Percentiles rank a stretch among this genome's conserved stretches.
phyloP scores from a whole-genome alignment of 2,888 invertebrate genomes.

The Thereva unica region DNA sequence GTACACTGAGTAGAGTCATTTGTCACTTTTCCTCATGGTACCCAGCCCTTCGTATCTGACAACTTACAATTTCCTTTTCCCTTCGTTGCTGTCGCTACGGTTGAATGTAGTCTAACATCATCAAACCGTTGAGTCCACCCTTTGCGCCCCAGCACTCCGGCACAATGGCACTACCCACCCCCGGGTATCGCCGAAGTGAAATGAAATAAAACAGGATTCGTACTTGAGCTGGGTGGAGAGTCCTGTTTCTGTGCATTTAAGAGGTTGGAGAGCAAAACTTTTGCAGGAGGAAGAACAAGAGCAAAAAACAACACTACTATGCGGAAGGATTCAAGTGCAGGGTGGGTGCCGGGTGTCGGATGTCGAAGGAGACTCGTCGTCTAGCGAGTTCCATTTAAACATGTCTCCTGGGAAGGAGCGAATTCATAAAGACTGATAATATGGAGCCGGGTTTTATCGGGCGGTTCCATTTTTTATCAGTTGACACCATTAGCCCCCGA shows the following conservation, averaged over 20 bases:
- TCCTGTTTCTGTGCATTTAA: slow-evolving; percentile 15
- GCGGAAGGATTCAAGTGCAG: slow-evolving; percentile 32
- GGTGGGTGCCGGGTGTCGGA: neutral
- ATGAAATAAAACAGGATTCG: slow-evolving; percentile 28
- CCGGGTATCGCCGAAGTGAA: slow-evolving; percentile 13
- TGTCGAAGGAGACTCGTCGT: slow-evolving; percentile 1
- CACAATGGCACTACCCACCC: slow-evolving; percentile 6
- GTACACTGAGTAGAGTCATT: slow-evolving; percentile 47
- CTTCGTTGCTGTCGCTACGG: slow-evolving; percentile 24
- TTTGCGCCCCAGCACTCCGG: slow-evolving; percentile 2
- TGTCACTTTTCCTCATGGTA: slow-evolving; percentile 42
- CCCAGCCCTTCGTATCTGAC: slow-evolving; percentile 43
- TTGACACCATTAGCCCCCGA: slow-evolving; percentile 32
- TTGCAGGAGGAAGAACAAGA: slow-evolving; percentile 8
- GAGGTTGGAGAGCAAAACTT: slow-evolving; percentile 29
- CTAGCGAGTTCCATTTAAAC: slow-evolving; percentile 28
- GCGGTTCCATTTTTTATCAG: slow-evolving; percentile 33
- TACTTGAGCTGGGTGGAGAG: slow-evolving; percentile 11
- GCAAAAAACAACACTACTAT: slow-evolving; percentile 21
- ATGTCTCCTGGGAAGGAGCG: slow-evolving; percentile 30
- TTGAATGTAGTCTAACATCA: slow-evolving; percentile 25
- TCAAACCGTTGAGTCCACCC: slow-evolving; percentile 31
- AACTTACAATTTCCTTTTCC: slow-evolving; percentile 45
- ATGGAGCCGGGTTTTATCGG: slow-evolving; percentile 33
- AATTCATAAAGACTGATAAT: slow-evolving; percentile 28